Base-by-base conservation (phyloP, 2,888 invertebrate genomes). In the Eulithis testata region DNA sequence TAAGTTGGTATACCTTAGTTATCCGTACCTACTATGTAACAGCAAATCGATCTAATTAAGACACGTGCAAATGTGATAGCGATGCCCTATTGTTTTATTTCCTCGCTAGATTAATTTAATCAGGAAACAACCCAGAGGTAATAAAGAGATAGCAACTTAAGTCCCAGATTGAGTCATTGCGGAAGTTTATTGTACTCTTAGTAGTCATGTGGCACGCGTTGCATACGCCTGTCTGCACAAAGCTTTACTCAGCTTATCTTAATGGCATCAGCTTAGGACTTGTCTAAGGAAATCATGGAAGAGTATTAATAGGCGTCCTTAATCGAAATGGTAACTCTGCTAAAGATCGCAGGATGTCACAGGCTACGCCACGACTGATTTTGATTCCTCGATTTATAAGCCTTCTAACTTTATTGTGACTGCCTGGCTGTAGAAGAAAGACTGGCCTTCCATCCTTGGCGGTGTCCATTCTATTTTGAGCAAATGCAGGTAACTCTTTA, bases 71-170 rank as follows among this genome's bases (percentile, higher is more conserved):
- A 11, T 27, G 52, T n/a, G 12, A 31, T 64, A 51, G 45, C 57
- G 47, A 54, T 54, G 49, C 55, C 31, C 60, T 37, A 65, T 65
- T 65, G 64, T 65, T 37, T 47, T 45, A 56, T 55, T 56, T 60
- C 47, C 59, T 61, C 31, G 21, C 44, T 51, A 54, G 47, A 58
- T 61, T 54, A 54, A 61, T 61, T 53, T 53, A 60, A 47, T 60
- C 62, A 56, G 62, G 56, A 36, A 61, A 61, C 61, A 55, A 55
- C 12, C 5, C 31, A 31, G 31, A 4, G 31, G 55, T 50, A 21
- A 55, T 36, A 11, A 8, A 52, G 47, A 60, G 60, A 65, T 65
- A 45, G 12, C 51, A 51, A 45, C 60, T 65, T 61, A 65, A 47
- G 53, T 53, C 53, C 61, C 53, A 12, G 53, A 21, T 49, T 49